phyloP scores from a whole-genome alignment of 92 coral and sea anemone species.

The Umimayanthus kanabou region DNA sequence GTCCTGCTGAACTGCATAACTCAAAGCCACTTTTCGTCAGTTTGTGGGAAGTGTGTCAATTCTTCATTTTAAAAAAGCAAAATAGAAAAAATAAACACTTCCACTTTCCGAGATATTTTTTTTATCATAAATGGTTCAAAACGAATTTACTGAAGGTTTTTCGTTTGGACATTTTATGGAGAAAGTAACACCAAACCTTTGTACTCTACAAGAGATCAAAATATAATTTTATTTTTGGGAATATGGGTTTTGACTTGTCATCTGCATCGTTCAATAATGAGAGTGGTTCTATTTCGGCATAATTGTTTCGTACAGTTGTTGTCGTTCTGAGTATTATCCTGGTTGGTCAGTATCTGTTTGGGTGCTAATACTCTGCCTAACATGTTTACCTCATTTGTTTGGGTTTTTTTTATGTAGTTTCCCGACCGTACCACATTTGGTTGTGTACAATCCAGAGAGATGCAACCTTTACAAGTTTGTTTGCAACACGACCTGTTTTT shows the following conservation, averaged over 20 bases:
- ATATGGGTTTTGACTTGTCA: not conserved
- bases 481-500: too few relatives aligned
- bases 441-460: too few relatives aligned
- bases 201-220: not conserved
- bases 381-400: too few relatives aligned
- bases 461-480: too few relatives aligned
- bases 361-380: too few relatives aligned
- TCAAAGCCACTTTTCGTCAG: not conserved
- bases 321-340: not conserved
- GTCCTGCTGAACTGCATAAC: not conserved
- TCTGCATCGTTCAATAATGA: not conserved
- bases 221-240: not conserved
- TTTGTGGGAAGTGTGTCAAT: not conserved
- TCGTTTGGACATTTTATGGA: not conserved
- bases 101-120: not conserved
- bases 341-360: too few relatives aligned
- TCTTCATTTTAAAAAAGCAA: too few relatives aligned
- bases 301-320: not conserved
- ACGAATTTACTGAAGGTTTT: not conserved
- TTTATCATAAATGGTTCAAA: not conserved
- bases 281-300: not conserved
- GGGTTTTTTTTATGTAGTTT: too few relatives aligned
- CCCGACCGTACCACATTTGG: too few relatives aligned
- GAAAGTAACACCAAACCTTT: not conserved
- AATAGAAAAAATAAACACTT: not conserved